phyloP scores from a whole-genome alignment of 1,140 invertebrate species.

The Philaenus spumarius region DNA sequence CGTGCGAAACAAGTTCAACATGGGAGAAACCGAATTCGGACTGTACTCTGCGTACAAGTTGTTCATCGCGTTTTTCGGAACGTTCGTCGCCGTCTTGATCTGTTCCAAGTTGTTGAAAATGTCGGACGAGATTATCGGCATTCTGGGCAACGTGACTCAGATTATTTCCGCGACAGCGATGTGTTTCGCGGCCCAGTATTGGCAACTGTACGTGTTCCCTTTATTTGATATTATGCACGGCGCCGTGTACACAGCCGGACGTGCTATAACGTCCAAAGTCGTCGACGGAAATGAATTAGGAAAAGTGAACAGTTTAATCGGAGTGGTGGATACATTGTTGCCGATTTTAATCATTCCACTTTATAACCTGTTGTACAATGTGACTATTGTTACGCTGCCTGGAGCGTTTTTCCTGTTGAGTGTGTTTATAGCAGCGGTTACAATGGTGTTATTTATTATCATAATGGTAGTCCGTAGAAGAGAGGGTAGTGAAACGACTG shows the following conservation, averaged over 20 bases:
- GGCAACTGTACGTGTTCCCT: conserved; percentile 23
- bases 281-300: too few species aligned
- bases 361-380: too few species aligned
- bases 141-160: conserved; percentile 22
- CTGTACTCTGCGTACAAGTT: conserved; percentile 27
- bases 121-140: conserved; percentile 25
- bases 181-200: conserved; percentile 6
- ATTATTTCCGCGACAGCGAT: conserved; percentile 18
- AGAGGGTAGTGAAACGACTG: too few species aligned
- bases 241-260: conserved; percentile 19
- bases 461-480: too few species aligned
- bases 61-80: conserved; percentile 21
- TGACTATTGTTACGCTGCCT: too few species aligned
- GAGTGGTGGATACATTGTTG: too few species aligned
- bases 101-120: conserved; percentile 20
- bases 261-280: conserved; percentile 24
- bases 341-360: too few species aligned
- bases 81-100: conserved; percentile 20
- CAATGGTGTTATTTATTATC: too few species aligned
- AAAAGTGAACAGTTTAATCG: too few species aligned
- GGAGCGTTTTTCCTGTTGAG: too few species aligned
- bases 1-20: conserved; percentile 27
- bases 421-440: too few species aligned
- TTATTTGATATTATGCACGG: conserved; percentile 25
- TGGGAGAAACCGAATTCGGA: conserved; percentile 27